Conservation (phyloP, 2,113 vertebrate genomes). For the Myotis lucifugus region DNA sequence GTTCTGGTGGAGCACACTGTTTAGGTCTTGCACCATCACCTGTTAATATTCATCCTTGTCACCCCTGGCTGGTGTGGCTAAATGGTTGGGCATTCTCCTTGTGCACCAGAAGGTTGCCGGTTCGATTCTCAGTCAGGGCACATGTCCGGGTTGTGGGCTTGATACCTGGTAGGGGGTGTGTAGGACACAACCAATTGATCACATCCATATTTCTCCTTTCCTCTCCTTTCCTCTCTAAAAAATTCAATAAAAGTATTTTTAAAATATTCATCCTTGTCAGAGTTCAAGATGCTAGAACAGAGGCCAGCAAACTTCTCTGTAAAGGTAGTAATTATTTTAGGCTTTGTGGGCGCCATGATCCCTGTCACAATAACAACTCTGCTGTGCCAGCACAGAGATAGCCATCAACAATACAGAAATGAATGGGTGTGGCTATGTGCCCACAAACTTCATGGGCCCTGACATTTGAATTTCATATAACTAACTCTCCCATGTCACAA, state of each 20-base stretch:
- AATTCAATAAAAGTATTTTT: too few species aligned
- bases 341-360: background rate
- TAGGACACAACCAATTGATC: too few species aligned
- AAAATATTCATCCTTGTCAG: background rate
- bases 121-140: too few species aligned
- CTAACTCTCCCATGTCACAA: background rate
- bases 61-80: background rate
- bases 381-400: background rate
- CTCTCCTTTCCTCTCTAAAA: too few species aligned
- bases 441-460: background rate
- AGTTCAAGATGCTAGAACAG: background rate
- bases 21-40: background rate
- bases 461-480: background rate
- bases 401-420: background rate
- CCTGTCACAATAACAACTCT: background rate
- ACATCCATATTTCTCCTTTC: too few species aligned
- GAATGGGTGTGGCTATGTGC: background rate
- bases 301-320: background rate
- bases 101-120: too few species aligned
- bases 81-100: too few species aligned
- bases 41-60: background rate
- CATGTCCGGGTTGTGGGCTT: too few species aligned
- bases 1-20: background rate
- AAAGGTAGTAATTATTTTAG: background rate
- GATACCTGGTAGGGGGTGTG: too few species aligned